Evolutionary conservation across 2,888 invertebrate species (phyloP).

Genomic region (Aphidius colemani): DNA sequence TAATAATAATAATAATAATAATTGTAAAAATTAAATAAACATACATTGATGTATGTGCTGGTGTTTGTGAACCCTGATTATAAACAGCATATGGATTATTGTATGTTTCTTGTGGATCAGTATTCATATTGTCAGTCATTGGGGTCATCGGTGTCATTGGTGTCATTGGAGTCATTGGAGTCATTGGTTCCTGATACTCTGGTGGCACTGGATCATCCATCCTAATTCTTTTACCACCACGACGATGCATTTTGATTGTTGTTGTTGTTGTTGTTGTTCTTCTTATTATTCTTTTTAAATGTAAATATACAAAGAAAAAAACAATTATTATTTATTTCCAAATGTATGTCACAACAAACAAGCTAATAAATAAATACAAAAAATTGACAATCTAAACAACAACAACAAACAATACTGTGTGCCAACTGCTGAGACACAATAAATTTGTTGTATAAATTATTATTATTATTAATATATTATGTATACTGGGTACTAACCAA

Average conservation of each 20-base stretch:
- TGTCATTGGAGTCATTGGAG: conserved; percentile 63
- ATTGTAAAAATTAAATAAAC: no score
- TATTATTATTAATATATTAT: no score
- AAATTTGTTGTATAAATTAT: no score
- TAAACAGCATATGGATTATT: conserved; percentile 52
- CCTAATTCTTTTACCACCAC: conserved; percentile 87
- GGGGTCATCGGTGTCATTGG: conserved; percentile 67
- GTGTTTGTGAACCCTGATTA: conserved; percentile 58
- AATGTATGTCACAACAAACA: no score
- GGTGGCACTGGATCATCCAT: conserved; percentile 88
- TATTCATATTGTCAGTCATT: conserved; percentile 63
- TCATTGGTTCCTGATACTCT: conserved; percentile 79
- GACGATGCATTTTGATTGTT: conserved; percentile 72
- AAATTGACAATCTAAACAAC: no score
- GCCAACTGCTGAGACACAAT: no score
- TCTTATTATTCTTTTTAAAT: neutral
- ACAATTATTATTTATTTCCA: neutral
- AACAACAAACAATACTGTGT: no score
- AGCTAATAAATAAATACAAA: no score
- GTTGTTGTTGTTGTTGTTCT: no score
- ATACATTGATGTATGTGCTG: conserved; percentile 52
- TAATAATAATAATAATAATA: no score
- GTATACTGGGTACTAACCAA: no score
- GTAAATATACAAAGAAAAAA: neutral
- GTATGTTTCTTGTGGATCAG: conserved; percentile 48